phyloP scores from a whole-genome alignment of 1,140 invertebrate species.

The Cepaea nemoralis region DNA sequence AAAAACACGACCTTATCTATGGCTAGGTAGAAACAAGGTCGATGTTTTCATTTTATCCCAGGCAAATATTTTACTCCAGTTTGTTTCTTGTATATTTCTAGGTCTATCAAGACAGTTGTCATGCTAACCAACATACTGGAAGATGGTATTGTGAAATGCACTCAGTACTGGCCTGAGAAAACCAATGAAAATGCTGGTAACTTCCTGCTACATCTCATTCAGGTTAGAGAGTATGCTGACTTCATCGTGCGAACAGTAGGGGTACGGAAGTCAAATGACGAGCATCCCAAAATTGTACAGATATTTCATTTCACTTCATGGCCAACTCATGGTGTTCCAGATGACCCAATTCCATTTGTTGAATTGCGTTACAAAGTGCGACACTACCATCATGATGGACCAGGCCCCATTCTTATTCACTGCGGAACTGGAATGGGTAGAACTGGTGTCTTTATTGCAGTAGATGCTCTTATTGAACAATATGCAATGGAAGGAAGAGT shows the following conservation, averaged over 20 bases:
- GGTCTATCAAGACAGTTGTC: conserved; percentile 59
- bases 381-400: conserved; percentile 45
- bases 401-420: conserved; percentile 93
- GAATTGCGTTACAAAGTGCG: conserved; percentile 89
- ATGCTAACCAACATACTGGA: conserved; percentile 67
- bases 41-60: too few species aligned
- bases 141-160: conserved; percentile 69
- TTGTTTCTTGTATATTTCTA: neutral
- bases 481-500: conserved; percentile 64
- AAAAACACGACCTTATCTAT: too few species aligned
- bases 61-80: neutral
- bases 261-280: conserved; percentile 28
- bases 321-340: conserved; percentile 98
- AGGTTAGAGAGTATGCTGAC: conserved; percentile 58
- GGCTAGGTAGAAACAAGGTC: too few species aligned
- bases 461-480: conserved; percentile 65
- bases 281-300: conserved; percentile 47
- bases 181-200: conserved; percentile 53
- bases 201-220: conserved; percentile 55
- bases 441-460: conserved; percentile 66
- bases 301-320: conserved; percentile 95
- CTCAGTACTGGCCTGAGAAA: conserved; percentile 69
- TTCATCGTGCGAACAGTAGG: conserved; percentile 60
- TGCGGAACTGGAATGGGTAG: conserved; percentile 79
- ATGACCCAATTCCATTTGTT: conserved; percentile 96